Evolutionary conservation across 2,888 invertebrate genomes (phyloP).

Genomic region (Chymomyza amoena): DNA sequence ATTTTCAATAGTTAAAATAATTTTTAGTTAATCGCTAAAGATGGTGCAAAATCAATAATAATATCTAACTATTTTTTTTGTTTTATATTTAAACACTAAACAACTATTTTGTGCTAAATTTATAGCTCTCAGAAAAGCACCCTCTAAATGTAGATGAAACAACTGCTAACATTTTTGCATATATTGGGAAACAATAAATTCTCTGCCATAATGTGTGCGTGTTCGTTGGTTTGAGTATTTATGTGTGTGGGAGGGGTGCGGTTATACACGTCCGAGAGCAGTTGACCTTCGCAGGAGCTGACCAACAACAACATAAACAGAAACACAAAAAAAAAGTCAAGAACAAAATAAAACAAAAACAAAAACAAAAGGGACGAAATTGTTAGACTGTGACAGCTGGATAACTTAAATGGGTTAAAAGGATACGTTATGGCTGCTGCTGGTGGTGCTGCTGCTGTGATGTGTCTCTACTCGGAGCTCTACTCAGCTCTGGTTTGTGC

Average conservation of each 20-base stretch:
- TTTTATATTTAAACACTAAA: no score
- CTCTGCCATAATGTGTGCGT: conserved; percentile 38
- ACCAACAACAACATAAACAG: background rate
- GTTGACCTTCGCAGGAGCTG: conserved; percentile 57
- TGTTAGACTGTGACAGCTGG: conserved; percentile 74
- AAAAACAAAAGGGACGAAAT: conserved; percentile 64
- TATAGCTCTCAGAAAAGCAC: background rate
- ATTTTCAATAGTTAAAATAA: no score
- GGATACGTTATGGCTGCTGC: conserved; percentile 49
- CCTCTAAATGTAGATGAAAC: background rate
- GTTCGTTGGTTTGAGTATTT: conserved; percentile 17
- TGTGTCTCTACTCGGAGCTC: conserved; percentile 29
- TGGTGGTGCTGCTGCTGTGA: conserved; percentile 41
- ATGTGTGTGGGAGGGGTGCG: conserved; percentile 9
- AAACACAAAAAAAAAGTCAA: background rate
- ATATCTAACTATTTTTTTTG: no score
- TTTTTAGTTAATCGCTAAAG: no score
- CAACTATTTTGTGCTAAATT: no score
- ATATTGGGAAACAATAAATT: conserved; percentile 73
- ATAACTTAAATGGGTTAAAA: conserved; percentile 71
- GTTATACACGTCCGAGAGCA: conserved; percentile 44
- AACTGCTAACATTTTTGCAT: conserved; percentile 59
- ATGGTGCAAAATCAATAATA: no score
- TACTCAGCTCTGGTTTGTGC: background rate
- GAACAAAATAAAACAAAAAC: conserved; percentile 5